These are phyloP conservation scores for Apostichopus japonicus DNA, from an alignment of 35 echinoderm and acorn worm species.

Conservation along the genomic window DNA sequence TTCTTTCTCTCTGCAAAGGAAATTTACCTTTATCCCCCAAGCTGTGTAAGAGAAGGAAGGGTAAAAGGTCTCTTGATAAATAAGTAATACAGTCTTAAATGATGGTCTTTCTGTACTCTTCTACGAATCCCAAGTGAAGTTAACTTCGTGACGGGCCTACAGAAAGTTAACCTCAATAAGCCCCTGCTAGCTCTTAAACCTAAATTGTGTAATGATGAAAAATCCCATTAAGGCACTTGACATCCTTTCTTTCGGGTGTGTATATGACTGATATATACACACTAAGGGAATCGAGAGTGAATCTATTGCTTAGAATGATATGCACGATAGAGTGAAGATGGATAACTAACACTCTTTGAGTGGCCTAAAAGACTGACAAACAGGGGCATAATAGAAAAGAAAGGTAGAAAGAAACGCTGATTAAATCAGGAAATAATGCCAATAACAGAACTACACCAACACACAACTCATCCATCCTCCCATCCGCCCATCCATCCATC, in stretches of 20 bases:
- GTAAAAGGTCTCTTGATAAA: too few species aligned
- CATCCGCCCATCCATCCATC: too few species aligned
- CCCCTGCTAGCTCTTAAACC: background rate
- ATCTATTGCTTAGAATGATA: background rate
- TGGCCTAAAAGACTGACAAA: background rate
- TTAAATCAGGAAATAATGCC: too few species aligned
- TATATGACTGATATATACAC: background rate
- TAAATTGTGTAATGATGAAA: background rate
- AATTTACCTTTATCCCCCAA: too few species aligned
- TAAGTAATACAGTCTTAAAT: too few species aligned
- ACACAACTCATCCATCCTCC: too few species aligned
- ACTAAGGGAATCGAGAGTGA: background rate
- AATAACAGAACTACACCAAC: too few species aligned
- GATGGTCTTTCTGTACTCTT: too few species aligned
- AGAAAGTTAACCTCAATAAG: background rate
- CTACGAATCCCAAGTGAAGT: too few species aligned
- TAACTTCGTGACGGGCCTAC: too few species aligned
- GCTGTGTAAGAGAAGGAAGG: too few species aligned
- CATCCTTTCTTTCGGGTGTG: background rate
- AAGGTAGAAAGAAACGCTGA: background rate
- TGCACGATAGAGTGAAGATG: background rate
- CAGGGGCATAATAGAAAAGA: background rate
- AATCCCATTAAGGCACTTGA: conserved; percentile 3
- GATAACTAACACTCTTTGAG: background rate
- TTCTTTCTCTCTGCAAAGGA: too few species aligned